Base-by-base conservation (phyloP, 2,797 vertebrate species). In the Melanitta fusca region DNA sequence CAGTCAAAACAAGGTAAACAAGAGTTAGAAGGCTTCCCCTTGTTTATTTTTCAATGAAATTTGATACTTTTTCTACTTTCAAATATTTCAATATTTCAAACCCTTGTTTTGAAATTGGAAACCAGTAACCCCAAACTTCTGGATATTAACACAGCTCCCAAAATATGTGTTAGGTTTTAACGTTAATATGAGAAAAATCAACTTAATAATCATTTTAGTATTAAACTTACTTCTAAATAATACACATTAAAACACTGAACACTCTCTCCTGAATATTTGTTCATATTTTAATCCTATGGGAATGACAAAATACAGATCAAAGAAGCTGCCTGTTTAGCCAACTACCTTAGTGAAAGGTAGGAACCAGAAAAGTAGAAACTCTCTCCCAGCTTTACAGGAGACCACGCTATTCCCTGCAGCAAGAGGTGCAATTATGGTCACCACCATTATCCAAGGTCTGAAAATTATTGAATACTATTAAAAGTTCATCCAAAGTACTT, bases 391-490 rank as follows among this genome's bases (percentile, higher is more conserved):
- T 93, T 80, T 75, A 53, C 65, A 84, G 62, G 25, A 51, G 16
- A 92, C 62, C 41, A 36, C 34, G 13, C 87, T 80, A 74, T 22
- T 87, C 27, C 57, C 66, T 89, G 60, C 47, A 93, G 73, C 73
- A 81, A 88, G 77, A 89, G 24, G 64, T 39, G 28, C 41, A 78
- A 81, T 92, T 84, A 85, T 8, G 16, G 60, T 79, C 65, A 36
- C 60, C 34, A 65, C 18, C 43, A 73, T 86, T 95, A 96, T 70
- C 65, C 71, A 74, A 61, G 54, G 84, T 84, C 66, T 90, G 73
- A 95, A 96, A 96, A 97, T 82, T 95, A 95, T 10, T 51, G 69
- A 88, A 51, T 57, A 38, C 66, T 83, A 72, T 80, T 58, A 68
- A 85, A 94, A 92, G 89, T 80, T 71, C 45, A 77, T 56, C 36